Base-by-base conservation (phyloP, 2,797 vertebrate species). In the Poecilia picta region DNA sequence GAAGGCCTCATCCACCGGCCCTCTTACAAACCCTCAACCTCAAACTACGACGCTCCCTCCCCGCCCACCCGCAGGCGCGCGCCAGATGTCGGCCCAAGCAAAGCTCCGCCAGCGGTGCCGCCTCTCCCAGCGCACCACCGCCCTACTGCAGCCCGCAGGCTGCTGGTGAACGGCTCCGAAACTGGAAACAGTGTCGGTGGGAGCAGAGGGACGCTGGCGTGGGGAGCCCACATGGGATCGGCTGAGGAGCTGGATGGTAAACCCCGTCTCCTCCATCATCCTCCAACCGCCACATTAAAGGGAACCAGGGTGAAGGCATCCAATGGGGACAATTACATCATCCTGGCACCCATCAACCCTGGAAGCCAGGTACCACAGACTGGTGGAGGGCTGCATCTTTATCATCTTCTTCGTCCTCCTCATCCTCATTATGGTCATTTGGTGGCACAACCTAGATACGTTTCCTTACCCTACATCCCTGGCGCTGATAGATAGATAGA, bases 311-410 rank as follows among this genome's bases (percentile, higher is more conserved):
- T 96, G 77, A 95, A 97, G 72, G 95, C 97, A 0, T 88, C 96
- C 20, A 95, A 96, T 4, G 92, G 96, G 0, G 98, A 98, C 94
- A 97, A 98, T 96, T 98, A 98, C 92, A 98, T 98, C 95, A 97
- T 98, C 92, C 93, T 99, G 77, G 95, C 98, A 0, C 98, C 98
- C 15, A 91, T 98, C 93, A 97, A 97, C 74, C 96, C 97, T 0
- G 97, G 97, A 90, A 97, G 97, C 94, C 98, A 98, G 98, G 98
- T 98, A 97, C 88, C 92, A 72, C 92, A 93, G 90, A 81, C 84
- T 81, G 90, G 91, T 91, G 93, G 90, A 59, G 95, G 92, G 89
- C 92, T 94, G 87, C 93, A 94, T 86, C 90, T 94, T 91, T 93
- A 94, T 93, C 93, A 93, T 86, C 94, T 93, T 59, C 91, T 93